These are phyloP conservation scores for Vanessa tameamea DNA, from an alignment of 1,140 invertebrate species.

Conservation along the genomic window DNA sequence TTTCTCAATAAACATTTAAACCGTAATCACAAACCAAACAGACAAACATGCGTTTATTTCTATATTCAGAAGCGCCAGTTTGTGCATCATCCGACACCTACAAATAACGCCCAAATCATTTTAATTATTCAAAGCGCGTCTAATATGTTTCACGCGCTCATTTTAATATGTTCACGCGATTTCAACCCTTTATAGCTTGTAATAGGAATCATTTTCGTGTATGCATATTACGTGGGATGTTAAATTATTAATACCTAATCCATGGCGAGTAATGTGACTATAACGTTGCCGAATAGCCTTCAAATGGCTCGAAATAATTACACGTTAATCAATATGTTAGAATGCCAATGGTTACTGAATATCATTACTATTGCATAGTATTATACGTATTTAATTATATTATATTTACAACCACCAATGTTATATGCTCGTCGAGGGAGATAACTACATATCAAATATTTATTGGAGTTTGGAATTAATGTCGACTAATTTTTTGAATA, in stretches of 20 bases:
- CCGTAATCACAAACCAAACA: not conserved
- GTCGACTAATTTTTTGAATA: no score
- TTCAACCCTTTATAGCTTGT: not conserved
- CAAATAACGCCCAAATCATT: constrained; percentile 11
- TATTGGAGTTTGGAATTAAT: no score
- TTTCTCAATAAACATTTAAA: not conserved
- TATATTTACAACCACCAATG: no score
- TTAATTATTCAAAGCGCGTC: constrained; percentile 4
- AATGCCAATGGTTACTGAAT: not conserved
- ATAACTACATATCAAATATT: no score
- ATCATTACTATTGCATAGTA: not conserved
- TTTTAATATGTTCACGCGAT: not conserved
- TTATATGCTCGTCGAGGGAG: no score
- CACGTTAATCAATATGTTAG: not conserved
- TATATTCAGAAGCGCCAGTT: not conserved
- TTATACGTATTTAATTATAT: no score
- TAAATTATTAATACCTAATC: constrained; percentile 7
- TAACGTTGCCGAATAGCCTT: not conserved
- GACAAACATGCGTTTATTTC: not conserved
- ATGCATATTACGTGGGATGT: not conserved
- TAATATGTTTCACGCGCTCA: not conserved
- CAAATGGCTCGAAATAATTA: constrained; percentile 7
- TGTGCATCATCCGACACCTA: not conserved
- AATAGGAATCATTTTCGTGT: not conserved
- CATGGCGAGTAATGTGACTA: not conserved